Evolutionary conservation across 2,888 invertebrate species (phyloP).

Genomic region (Euplexia lucipara): DNA sequence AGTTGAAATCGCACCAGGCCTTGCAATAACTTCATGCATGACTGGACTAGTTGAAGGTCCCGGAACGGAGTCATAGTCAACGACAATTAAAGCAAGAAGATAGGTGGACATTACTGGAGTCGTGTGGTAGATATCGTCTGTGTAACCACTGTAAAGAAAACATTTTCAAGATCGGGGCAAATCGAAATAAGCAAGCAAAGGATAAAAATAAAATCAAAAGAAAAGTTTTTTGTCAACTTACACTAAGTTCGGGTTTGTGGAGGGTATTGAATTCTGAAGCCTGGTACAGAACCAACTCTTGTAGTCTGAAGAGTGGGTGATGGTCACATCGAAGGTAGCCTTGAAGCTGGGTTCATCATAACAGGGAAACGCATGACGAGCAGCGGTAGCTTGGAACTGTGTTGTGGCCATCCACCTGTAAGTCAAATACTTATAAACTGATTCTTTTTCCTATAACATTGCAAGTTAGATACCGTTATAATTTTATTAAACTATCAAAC

Average conservation of each 20-base stretch:
- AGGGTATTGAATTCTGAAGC: conserved; percentile 66
- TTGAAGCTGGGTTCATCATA: conserved; percentile 96
- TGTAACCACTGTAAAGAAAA: conserved; percentile 71
- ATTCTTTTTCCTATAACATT: background rate
- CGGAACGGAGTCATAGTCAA: conserved; percentile 86
- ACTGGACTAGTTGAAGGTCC: conserved; percentile 47
- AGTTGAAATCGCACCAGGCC: conserved; percentile 79
- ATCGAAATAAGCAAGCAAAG: background rate
- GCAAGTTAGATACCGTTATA: background rate
- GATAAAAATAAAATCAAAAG: background rate
- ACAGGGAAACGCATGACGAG: conserved; percentile 94
- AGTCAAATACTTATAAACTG: conserved; percentile 36
- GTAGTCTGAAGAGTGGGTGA: conserved; percentile 90
- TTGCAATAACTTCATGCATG: conserved; percentile 85
- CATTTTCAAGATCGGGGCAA: background rate
- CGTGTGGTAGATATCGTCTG: conserved; percentile 77
- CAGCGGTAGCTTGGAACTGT: conserved; percentile 93
- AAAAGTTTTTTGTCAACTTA: conserved; percentile 1
- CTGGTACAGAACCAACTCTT: conserved; percentile 91
- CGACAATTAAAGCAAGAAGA: conserved; percentile 93
- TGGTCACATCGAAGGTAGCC: conserved; percentile 93
- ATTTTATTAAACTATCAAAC: background rate
- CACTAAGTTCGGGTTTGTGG: background rate
- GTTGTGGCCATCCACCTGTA: conserved; percentile 92
- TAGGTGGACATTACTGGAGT: conserved; percentile 92